Base-by-base conservation (phyloP, 2,113 vertebrate genomes). In the Pygoscelis adeliae region DNA sequence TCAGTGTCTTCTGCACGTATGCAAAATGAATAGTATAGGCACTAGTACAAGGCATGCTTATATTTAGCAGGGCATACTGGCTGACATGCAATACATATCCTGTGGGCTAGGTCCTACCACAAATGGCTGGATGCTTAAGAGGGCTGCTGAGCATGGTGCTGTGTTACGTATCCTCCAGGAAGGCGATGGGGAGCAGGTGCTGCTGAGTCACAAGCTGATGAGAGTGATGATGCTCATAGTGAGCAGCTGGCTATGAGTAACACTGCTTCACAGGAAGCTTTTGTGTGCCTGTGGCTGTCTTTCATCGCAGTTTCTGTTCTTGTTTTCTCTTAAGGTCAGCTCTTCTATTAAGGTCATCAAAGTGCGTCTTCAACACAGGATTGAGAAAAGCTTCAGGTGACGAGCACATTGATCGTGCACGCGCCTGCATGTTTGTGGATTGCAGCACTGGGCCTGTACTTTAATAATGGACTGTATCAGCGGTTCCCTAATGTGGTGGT, bases 121-220 rank as follows among this genome's bases (percentile, higher is more conserved):
- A 44, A 7, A 34, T 13, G 69, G 76, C 85, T 77, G 87, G 71
- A 8, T 70, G 62, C 78, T 40, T 19, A 32, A 46, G 50, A 53
- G 47, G 36, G 55, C 94, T 92, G 93, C 89, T 71, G 76, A 93
- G 87, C 81, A 3, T 5, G 8, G 53, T 56, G 58, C 62, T 62
- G 38, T 10, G 66, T 42, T 53, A 5, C 0, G 5, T 93, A 52
- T 73, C 59, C 90, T 95, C 49, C 84, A 62, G 77, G 83, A 94
- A 97, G 93, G 92, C 42, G 93, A 70, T 55, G 77, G 77, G 89
- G 94, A 97, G 86, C 96, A 97, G 97, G 94, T 97, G 95, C 91
- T 92, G 93, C 95, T 92, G 96, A 94, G 86, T 97, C 92, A 96
- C 10, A 4, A 58, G 85, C 72, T 7, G 47, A 76, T 42, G 83